phyloP scores from a whole-genome alignment of 2,113 vertebrate species.

The Mirza zaza region DNA sequence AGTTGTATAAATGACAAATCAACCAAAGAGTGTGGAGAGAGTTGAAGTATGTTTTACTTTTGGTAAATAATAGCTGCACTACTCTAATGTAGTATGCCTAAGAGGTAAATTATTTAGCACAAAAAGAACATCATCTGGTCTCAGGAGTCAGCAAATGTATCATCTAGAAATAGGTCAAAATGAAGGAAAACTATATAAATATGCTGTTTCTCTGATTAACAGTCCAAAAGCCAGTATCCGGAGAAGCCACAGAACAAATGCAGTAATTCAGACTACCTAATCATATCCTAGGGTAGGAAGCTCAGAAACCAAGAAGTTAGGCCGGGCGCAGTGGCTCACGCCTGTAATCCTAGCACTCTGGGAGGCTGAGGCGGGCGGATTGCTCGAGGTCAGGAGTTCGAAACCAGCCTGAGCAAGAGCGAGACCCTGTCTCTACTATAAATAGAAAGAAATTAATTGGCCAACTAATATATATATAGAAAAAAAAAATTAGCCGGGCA shows the following conservation, averaged over 20 bases:
- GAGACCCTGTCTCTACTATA: no score
- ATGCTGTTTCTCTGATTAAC: slow-evolving; percentile 1
- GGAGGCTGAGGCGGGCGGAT: no score
- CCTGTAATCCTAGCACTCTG: no score
- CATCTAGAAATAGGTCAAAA: slow-evolving; percentile 37
- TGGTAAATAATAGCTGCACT: neutral
- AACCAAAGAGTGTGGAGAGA: neutral
- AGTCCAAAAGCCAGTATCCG: neutral
- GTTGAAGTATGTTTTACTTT: neutral
- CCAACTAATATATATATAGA: no score
- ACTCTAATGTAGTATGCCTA: neutral
- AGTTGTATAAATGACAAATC: neutral
- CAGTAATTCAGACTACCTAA: neutral
- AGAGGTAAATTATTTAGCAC: slow-evolving; percentile 7
- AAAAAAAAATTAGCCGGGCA: no score
- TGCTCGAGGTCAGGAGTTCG: no score
- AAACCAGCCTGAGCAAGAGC: no score
- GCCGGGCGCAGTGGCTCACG: no score
- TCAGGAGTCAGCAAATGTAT: neutral
- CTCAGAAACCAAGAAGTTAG: slow-evolving; percentile 30
- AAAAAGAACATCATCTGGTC: neutral
- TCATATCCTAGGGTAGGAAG: neutral
- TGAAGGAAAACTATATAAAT: neutral
- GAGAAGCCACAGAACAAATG: neutral
- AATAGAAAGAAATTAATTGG: no score